Evolutionary conservation across 1,140 invertebrate species (phyloP).

Genomic region (Drosophila parvula): DNA sequence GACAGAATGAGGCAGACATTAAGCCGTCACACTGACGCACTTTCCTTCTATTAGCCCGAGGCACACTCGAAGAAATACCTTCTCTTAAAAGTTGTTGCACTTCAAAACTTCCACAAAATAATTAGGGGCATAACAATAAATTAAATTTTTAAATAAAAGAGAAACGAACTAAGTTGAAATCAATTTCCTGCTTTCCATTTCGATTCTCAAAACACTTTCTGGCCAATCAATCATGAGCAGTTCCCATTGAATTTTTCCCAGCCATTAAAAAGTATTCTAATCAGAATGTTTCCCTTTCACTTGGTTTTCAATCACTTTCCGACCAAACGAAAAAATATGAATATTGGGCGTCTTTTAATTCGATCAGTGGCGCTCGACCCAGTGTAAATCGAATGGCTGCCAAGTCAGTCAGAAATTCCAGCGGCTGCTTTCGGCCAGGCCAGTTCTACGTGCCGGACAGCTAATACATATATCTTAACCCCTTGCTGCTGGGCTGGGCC

Average conservation of each 20-base stretch:
- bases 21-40: conserved; percentile 38
- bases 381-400: conserved; percentile 44
- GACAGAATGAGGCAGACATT: conserved; percentile 47
- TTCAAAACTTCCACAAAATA: no score
- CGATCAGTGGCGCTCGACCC: conserved; percentile 16
- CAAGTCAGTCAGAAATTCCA: conserved; percentile 47
- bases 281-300: conserved; percentile 27
- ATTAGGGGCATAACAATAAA: no score
- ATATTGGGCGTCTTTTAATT: conserved; percentile 40
- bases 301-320: conserved; percentile 14
- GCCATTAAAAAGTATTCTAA: conserved; percentile 3
- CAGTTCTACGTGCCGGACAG: conserved; percentile 16
- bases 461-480: conserved; percentile 26
- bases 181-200: neutral
- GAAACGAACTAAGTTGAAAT: neutral
- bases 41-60: neutral
- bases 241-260: neutral
- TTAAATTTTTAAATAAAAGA: no score
- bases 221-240: conserved; percentile 10
- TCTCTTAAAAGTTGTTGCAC: no score
- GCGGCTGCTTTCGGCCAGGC: conserved; percentile 15
- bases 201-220: neutral
- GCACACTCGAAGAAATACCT: conserved; percentile 6
- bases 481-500: conserved; percentile 26
- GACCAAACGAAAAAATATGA: conserved; percentile 22